phyloP scores from a whole-genome alignment of 2,888 invertebrate species.

The Luperina nickerlii region DNA sequence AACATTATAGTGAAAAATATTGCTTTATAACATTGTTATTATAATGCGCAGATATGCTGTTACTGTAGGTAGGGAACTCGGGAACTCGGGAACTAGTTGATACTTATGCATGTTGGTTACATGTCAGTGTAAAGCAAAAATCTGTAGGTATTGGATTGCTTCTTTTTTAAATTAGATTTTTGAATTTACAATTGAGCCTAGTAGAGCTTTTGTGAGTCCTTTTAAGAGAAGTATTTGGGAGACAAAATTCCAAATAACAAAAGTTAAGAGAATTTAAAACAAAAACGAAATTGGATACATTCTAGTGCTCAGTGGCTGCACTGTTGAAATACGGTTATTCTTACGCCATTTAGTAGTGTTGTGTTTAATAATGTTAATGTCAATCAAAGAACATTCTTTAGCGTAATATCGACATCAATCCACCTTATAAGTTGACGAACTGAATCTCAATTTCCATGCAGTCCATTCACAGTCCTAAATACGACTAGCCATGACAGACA shows the following conservation, averaged over 20 bases:
- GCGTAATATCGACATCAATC: not conserved
- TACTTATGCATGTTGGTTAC: not conserved
- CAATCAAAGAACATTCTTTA: not conserved
- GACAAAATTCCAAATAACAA: not conserved
- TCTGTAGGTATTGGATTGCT: not conserved
- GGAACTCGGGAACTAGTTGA: not conserved
- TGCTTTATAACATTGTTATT: constrained; percentile 2
- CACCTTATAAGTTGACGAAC: not conserved
- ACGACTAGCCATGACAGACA: constrained; percentile 32
- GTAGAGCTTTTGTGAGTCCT: no score
- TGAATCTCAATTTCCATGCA: constrained; percentile 24
- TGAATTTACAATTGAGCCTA: not conserved
- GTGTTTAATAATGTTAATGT: not conserved
- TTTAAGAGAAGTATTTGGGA: not conserved
- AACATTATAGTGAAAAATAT: constrained; percentile 23
- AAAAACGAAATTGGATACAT: not conserved
- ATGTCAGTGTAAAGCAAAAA: no score
- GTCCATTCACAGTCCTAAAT: constrained; percentile 9
- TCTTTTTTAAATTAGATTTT: not conserved
- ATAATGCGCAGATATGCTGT: not conserved
- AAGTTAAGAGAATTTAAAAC: not conserved
- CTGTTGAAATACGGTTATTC: not conserved
- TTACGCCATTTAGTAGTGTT: not conserved
- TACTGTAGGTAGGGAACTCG: not conserved
- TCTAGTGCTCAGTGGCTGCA: not conserved